Evolutionary conservation across 2,113 vertebrate genomes (phyloP).

Genomic region (Acinonyx jubatus): DNA sequence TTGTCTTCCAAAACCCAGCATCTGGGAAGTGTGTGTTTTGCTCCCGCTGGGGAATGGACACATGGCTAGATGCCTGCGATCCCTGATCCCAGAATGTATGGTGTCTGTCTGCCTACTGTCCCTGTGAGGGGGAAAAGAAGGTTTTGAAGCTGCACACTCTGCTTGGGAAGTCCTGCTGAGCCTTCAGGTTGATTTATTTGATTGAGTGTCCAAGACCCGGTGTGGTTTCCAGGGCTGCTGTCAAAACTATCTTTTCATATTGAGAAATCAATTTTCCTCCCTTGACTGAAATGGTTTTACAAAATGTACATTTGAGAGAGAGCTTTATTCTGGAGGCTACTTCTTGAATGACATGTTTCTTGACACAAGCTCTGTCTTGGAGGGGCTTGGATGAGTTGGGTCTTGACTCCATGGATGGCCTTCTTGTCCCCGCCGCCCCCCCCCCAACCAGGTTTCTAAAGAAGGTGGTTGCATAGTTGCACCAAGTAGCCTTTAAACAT

Average conservation of each 20-base stretch:
- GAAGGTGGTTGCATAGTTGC: neutral
- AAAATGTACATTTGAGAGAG: neutral
- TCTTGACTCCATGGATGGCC: neutral
- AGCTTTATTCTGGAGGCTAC: neutral
- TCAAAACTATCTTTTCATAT: constrained; percentile 42
- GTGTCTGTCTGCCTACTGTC: neutral
- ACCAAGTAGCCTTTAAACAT: neutral
- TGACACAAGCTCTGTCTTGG: neutral
- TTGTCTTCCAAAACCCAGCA: constrained; percentile 38
- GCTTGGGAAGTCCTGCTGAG: neutral
- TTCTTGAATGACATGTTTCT: neutral
- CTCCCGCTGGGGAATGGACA: neutral
- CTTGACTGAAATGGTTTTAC: constrained; percentile 24
- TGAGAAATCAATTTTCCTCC: constrained; percentile 57
- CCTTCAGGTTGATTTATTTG: constrained; percentile 48
- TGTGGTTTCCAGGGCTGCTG: constrained; percentile 32
- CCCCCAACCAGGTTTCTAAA: neutral
- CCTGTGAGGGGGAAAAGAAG: neutral
- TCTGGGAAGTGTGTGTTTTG: constrained; percentile 36
- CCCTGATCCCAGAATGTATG: neutral
- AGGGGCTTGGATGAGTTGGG: neutral
- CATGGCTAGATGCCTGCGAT: neutral
- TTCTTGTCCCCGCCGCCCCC: neutral
- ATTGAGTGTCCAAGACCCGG: neutral
- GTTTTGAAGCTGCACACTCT: constrained; percentile 3